A percentile compares a stretch with the other conserved stretches of the same genome.
These are phyloP conservation scores for Pachyrhynchus sulphureomaculatus DNA, from an alignment of 1,140 invertebrate genomes.

Conservation along the genomic window DNA sequence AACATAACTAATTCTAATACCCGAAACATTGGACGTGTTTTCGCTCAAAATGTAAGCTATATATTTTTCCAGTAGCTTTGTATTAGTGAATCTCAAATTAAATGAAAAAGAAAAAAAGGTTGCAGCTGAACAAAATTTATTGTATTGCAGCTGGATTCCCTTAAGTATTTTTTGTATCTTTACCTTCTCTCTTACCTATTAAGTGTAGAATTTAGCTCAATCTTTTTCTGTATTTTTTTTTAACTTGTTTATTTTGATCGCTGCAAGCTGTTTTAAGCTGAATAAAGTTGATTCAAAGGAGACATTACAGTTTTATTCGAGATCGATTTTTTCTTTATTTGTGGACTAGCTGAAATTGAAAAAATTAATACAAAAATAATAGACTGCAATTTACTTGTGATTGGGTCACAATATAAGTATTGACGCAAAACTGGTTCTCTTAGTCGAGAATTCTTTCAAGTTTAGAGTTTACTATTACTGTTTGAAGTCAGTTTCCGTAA, in stretches of 20 bases:
- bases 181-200: neutral
- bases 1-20: too few relatives aligned
- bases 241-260: conserved; percentile 15
- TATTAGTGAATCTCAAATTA: conserved; percentile 1
- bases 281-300: conserved; percentile 23
- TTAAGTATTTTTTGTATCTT: neutral
- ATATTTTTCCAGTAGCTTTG: conserved; percentile 29
- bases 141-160: neutral
- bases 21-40: too few relatives aligned
- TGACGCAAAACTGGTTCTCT: too few relatives aligned
- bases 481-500: too few relatives aligned
- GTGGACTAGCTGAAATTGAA: too few relatives aligned
- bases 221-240: conserved; percentile 12
- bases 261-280: conserved; percentile 17
- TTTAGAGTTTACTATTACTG: too few relatives aligned
- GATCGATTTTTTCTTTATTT: neutral
- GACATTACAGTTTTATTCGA: conserved; percentile 11
- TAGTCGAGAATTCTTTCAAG: too few relatives aligned
- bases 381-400: too few relatives aligned
- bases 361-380: too few relatives aligned
- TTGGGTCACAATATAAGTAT: too few relatives aligned
- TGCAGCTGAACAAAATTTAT: neutral
- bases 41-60: conserved; percentile 26
- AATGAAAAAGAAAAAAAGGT: neutral
- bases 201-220: conserved; percentile 16